These are phyloP conservation scores for Mya arenaria DNA, from an alignment of 1,140 invertebrate genomes.

Conservation along the genomic window DNA sequence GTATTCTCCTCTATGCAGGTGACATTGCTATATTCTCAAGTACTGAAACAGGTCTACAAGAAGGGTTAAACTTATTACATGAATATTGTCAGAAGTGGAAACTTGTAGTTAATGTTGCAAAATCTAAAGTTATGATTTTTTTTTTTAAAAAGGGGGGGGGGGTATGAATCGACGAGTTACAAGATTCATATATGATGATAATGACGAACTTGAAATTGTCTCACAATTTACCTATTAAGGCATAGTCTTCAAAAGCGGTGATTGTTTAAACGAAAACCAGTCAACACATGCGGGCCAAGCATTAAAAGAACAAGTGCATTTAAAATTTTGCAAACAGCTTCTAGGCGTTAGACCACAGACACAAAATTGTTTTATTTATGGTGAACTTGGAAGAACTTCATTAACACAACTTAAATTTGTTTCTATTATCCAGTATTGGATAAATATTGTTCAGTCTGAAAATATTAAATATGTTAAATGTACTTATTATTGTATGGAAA, in stretches of 20 bases:
- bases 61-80: slow-evolving; percentile 1
- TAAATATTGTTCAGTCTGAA: background rate
- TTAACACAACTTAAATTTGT: background rate
- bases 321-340: background rate
- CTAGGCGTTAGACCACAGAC: background rate
- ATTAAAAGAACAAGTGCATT: slow-evolving; percentile 14
- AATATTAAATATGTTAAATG: background rate
- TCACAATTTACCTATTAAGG: slow-evolving; percentile 14
- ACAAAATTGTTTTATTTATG: slow-evolving; percentile 16
- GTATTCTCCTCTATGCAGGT: slow-evolving; percentile 37
- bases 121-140: slow-evolving; percentile 54
- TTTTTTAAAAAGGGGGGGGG: slow-evolving; percentile 39
- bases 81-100: slow-evolving; percentile 38
- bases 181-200: slow-evolving; percentile 19
- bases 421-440: background rate
- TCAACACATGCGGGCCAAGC: slow-evolving; percentile 8
- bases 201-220: slow-evolving; percentile 14
- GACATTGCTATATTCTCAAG: slow-evolving; percentile 42
- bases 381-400: background rate
- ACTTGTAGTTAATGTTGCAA: slow-evolving; percentile 18
- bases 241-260: slow-evolving; percentile 33
- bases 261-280: slow-evolving; percentile 3
- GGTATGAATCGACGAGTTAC: background rate
- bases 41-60: background rate
- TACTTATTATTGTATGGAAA: too few species aligned